Conservation (phyloP, 2,888 invertebrate genomes). For the Leucoma salicis region DNA sequence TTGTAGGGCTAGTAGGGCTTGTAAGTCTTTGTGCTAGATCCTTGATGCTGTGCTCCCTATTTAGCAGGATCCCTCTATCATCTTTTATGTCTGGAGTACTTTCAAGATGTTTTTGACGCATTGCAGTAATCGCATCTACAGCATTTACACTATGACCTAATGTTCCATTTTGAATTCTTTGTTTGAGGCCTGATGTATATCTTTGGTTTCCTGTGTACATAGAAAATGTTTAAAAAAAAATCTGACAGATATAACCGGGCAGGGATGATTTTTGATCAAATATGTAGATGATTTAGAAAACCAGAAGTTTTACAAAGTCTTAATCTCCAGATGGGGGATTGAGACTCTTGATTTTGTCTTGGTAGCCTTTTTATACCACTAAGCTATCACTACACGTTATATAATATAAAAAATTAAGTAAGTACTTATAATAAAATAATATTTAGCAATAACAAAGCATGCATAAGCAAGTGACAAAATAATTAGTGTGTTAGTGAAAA, state of each 20-base stretch:
- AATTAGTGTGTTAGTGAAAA: conserved; percentile 66
- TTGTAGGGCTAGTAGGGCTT: conserved; percentile 82
- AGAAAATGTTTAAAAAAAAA: not conserved
- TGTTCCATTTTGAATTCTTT: conserved; percentile 83
- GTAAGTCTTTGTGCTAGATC: conserved; percentile 93
- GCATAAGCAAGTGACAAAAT: conserved; percentile 30
- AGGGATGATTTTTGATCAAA: too few species aligned
- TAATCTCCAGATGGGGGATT: too few species aligned
- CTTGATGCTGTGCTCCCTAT: conserved; percentile 93
- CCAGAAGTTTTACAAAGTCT: too few species aligned
- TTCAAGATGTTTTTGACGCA: conserved; percentile 82
- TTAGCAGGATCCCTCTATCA: conserved; percentile 85
- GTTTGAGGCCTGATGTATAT: conserved; percentile 82
- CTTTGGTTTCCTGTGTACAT: conserved; percentile 75
- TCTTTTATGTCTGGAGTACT: conserved; percentile 80
- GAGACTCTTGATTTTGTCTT: too few species aligned
- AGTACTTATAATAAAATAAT: conserved; percentile 1
- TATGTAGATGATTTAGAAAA: too few species aligned
- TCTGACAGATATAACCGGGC: not conserved
- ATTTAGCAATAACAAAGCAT: conserved; percentile 21
- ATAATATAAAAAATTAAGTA: not conserved
- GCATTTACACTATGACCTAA: conserved; percentile 76
- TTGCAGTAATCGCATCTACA: conserved; percentile 61
- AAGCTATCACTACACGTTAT: not conserved
- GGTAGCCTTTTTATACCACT: too few species aligned